Evolutionary conservation across 2,888 invertebrate genomes (phyloP).

Genomic region (Phaedon cochleariae): DNA sequence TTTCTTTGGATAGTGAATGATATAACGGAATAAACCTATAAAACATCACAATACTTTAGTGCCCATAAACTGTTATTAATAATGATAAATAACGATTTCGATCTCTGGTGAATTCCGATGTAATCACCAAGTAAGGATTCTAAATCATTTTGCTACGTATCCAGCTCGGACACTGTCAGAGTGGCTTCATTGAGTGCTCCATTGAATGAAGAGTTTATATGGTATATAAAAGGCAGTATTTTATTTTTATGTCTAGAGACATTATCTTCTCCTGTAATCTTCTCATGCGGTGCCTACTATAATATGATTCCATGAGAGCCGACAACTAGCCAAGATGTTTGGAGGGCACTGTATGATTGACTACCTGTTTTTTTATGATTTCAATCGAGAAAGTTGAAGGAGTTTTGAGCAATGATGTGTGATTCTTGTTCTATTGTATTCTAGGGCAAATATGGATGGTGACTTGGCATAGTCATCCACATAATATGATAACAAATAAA

Average conservation of each 20-base stretch:
- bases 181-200: neutral
- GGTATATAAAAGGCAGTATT: neutral
- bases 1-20: neutral
- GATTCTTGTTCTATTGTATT: no score
- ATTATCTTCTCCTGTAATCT: neutral
- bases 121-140: conserved; percentile 14
- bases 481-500: no score
- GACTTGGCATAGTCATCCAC: no score
- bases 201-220: neutral
- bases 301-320: neutral
- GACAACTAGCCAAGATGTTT: neutral
- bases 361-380: no score
- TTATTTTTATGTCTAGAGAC: neutral
- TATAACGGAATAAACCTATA: neutral
- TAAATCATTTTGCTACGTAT: neutral
- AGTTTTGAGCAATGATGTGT: no score
- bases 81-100: conserved; percentile 30
- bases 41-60: conserved; percentile 15
- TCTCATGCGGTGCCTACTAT: neutral
- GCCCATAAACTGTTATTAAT: conserved; percentile 31
- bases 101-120: conserved; percentile 30
- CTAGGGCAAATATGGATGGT: no score
- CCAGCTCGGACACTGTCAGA: neutral
- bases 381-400: no score
- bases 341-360: no score